Percentiles rank a stretch among this genome's conserved stretches.
phyloP scores from a whole-genome alignment of 2,113 vertebrate genomes.

The Leucoraja erinaceus region DNA sequence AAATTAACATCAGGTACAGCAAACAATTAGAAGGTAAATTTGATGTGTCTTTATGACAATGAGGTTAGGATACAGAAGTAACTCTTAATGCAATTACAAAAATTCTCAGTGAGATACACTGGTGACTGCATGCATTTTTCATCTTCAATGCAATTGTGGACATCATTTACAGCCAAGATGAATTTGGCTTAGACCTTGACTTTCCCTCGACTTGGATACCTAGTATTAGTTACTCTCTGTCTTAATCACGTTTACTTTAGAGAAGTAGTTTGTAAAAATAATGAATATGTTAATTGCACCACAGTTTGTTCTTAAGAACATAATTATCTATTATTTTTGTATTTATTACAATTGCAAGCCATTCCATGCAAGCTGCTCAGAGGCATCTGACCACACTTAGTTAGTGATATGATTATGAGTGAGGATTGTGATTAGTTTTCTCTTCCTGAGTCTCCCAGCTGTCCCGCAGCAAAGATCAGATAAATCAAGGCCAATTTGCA shows the following conservation, averaged over 20 bases:
- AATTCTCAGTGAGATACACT: too few species aligned
- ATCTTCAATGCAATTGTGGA: not conserved
- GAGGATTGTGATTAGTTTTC: not conserved
- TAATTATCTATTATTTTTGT: not conserved
- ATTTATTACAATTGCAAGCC: not conserved
- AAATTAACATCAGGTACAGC: too few species aligned
- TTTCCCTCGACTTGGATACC: not conserved
- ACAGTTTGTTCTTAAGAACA: not conserved
- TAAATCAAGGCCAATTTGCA: not conserved
- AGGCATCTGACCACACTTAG: not conserved
- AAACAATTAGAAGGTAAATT: too few species aligned
- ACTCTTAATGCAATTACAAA: too few species aligned
- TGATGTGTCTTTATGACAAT: too few species aligned
- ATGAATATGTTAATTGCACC: not conserved
- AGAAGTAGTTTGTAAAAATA: not conserved
- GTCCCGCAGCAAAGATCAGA: not conserved
- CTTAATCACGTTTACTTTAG: not conserved
- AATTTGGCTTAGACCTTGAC: not conserved
- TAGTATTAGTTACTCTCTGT: not conserved
- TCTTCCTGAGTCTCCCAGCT: not conserved
- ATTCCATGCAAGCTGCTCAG: not conserved
- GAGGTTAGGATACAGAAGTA: too few species aligned
- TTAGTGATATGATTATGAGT: not conserved
- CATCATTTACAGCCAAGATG: not conserved
- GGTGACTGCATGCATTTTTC: too few species aligned